Percentiles rank a stretch among this genome's conserved stretches.
Evolutionary conservation across 2,113 vertebrate species (phyloP).

Genomic region (Panurus biarmicus): DNA sequence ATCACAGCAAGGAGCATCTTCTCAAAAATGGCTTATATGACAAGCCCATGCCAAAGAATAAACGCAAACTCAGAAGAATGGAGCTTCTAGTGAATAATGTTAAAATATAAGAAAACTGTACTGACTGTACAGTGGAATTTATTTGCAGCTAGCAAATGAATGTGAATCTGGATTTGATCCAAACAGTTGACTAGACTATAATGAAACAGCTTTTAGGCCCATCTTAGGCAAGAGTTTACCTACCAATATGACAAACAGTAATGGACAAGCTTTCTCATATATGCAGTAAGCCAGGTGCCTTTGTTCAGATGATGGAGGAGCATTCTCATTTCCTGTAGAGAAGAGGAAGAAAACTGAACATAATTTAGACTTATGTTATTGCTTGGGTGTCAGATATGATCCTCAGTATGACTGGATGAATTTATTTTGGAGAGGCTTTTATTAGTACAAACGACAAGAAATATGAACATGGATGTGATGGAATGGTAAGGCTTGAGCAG

Average conservation of each 20-base stretch:
- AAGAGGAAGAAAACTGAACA: neutral
- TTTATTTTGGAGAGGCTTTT: neutral
- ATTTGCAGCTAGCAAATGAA: constrained; percentile 25
- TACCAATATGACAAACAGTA: neutral
- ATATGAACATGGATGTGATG: neutral
- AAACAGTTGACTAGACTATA: neutral
- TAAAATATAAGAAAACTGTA: constrained; percentile 74
- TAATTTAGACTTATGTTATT: neutral
- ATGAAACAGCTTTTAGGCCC: neutral
- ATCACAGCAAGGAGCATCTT: constrained; percentile 95
- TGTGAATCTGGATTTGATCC: constrained; percentile 2
- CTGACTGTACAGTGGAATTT: neutral
- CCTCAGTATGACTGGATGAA: neutral
- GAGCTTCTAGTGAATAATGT: constrained; percentile 87
- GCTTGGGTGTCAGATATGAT: neutral
- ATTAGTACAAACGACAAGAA: neutral
- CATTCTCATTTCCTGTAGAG: neutral
- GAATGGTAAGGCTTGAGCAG: neutral
- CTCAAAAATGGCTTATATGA: constrained; percentile 89
- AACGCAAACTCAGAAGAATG: constrained; percentile 95
- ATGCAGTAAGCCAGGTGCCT: neutral
- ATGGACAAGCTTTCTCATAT: neutral
- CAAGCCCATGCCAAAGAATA: constrained; percentile 96
- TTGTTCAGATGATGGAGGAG: neutral
- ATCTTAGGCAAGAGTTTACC: neutral